phyloP scores from a whole-genome alignment of 2,797 vertebrate genomes.

The Pipistrellus nathusii region DNA sequence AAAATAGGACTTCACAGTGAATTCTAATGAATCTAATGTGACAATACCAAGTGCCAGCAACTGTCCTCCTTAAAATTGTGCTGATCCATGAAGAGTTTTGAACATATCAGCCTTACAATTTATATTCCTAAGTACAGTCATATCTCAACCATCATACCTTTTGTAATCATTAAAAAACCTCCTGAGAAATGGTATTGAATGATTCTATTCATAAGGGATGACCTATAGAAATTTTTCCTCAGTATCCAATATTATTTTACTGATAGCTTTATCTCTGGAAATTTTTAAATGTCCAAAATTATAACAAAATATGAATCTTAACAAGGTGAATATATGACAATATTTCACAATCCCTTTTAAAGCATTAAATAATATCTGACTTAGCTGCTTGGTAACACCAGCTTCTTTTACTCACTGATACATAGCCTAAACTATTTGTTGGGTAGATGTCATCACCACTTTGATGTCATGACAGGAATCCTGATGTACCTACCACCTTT shows the following conservation, averaged over 20 bases:
- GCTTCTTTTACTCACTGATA: slow-evolving; percentile 90
- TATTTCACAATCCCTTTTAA: slow-evolving; percentile 88
- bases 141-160: slow-evolving; percentile 92
- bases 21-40: slow-evolving; percentile 94
- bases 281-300: slow-evolving; percentile 85
- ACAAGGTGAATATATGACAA: slow-evolving; percentile 66
- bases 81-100: slow-evolving; percentile 92
- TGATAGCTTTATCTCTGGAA: slow-evolving; percentile 93
- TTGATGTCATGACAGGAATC: slow-evolving; percentile 93
- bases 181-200: slow-evolving; percentile 91
- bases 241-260: slow-evolving; percentile 92
- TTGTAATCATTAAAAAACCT: slow-evolving; percentile 91
- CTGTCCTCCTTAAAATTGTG: slow-evolving; percentile 93
- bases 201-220: slow-evolving; percentile 91
- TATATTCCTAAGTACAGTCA: slow-evolving; percentile 91
- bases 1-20: slow-evolving; percentile 92
- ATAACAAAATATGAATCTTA: background rate
- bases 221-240: slow-evolving; percentile 91
- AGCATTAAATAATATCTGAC: slow-evolving; percentile 87
- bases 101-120: slow-evolving; percentile 92
- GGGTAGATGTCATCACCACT: slow-evolving; percentile 90
- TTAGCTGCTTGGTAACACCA: slow-evolving; percentile 89
- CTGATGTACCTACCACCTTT: slow-evolving; percentile 89
- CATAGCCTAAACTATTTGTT: slow-evolving; percentile 91
- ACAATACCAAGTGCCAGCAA: slow-evolving; percentile 92